Conservation (phyloP, 2,888 invertebrate species). For the Liposcelis brunnea region DNA sequence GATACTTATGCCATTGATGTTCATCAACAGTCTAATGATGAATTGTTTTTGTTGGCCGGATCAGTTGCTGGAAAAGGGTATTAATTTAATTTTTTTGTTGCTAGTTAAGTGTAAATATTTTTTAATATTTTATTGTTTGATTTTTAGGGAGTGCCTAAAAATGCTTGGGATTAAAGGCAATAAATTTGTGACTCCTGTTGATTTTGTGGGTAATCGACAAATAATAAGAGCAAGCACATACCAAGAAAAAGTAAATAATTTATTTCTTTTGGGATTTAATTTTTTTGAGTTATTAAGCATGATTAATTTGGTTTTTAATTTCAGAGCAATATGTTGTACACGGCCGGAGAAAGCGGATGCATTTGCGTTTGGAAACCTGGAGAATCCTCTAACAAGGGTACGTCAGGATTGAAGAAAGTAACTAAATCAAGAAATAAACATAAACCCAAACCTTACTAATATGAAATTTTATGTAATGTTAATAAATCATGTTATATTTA, state of each 20-base stretch:
- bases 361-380: conserved; percentile 43
- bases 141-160: conserved; percentile 27
- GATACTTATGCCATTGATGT: conserved; percentile 47
- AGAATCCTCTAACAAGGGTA: not conserved
- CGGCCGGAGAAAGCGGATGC: conserved; percentile 54
- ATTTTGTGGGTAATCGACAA: conserved; percentile 47
- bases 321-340: conserved; percentile 43
- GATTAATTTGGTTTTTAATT: conserved; percentile 17
- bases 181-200: conserved; percentile 34
- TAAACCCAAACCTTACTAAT: conserved; percentile 5
- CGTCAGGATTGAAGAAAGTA: not conserved
- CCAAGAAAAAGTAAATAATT: conserved; percentile 37
- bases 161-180: conserved; percentile 31
- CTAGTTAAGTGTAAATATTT: conserved; percentile 1
- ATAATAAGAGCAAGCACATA: conserved; percentile 50
- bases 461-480: no score
- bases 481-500: no score
- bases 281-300: conserved; percentile 11
- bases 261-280: conserved; percentile 12
- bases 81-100: conserved; percentile 16
- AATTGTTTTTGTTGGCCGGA: conserved; percentile 43
- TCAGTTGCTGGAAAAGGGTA: conserved; percentile 42
- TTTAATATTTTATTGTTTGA: conserved; percentile 16
- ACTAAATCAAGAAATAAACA: conserved; percentile 3
- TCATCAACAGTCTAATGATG: conserved; percentile 28